Evolutionary conservation across 2,797 vertebrate genomes (phyloP), one percentile per base, ranked within the genome.

Genomic region (Podarcis siculus): DNA sequence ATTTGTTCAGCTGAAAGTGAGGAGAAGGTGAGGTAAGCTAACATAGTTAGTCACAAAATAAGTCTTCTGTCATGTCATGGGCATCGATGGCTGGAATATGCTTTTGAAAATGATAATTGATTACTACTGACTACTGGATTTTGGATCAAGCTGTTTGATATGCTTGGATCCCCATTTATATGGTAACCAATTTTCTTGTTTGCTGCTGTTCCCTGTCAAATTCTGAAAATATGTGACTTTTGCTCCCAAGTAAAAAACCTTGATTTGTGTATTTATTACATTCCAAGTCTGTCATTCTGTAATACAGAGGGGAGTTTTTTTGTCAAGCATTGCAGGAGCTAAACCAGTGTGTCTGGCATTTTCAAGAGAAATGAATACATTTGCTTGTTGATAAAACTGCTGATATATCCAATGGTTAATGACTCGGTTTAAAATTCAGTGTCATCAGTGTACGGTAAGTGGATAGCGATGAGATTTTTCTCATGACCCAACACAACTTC

Each of bases 401-500:
- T 85, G 25, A 77, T 37, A 45, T 76, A 85, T 76, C 25, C 42
- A 77, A 85, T 83, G 12, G 10, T 64, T 81, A 64, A 73, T 83
- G 82, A 58, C 45, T 55, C n/a, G n/a, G 35, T 23, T 71, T 25
- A 49, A 72, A 72, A 55, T 83, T 72, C 67, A 72, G 15, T 23
- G 8, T 83, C 42, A 19, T 71, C 27, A 4, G n/a, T n/a, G 8
- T 83, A 83, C 13, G 67, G 49, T 71, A 83, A 71, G 17, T 61
- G 78, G 21, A 66, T 64, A 35, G 37, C n/a, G 42, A 71, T 83
- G 23, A 83, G 39, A 55, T 5, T 49, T 83, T 49, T 83, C 66
- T 71, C 15, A 2, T 83, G 69, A 73, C 45, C 42, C 82, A 72
- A 35, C 30, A 32, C 15, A 71, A 72, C 67, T 42, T 19, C 19